A percentile compares a stretch with the other conserved stretches of the same genome.
These are phyloP conservation scores for Microctenopoma lineatum DNA, from an alignment of 2,797 vertebrate species.

Conservation along the genomic window DNA sequence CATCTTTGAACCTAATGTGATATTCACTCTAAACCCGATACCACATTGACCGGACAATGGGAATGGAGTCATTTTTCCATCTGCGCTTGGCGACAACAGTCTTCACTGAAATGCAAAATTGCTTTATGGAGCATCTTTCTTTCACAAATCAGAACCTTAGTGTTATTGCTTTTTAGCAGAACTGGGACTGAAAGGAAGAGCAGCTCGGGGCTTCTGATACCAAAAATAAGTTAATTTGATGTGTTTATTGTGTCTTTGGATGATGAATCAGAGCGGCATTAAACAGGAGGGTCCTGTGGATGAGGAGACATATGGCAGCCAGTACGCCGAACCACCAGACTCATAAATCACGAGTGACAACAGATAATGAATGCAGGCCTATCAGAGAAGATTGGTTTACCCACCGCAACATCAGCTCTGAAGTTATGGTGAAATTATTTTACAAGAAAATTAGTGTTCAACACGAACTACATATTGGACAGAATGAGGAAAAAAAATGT, in stretches of 20 bases:
- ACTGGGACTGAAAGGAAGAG: constrained; percentile 31
- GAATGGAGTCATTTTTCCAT: constrained; percentile 37
- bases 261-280: constrained; percentile 68
- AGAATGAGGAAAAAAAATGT: neutral
- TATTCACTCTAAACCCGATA: constrained; percentile 44
- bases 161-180: constrained; percentile 45
- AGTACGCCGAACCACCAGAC: constrained; percentile 32
- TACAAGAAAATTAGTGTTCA: constrained; percentile 39
- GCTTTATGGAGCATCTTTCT: constrained; percentile 39
- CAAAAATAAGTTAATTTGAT: constrained; percentile 62
- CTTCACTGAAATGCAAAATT: constrained; percentile 26
- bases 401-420: constrained; percentile 36
- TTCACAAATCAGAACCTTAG: constrained; percentile 34
- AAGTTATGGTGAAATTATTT: constrained; percentile 40
- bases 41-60: constrained; percentile 31
- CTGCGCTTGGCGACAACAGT: constrained; percentile 22
- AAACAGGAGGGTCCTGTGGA: constrained; percentile 44
- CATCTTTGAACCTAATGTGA: constrained; percentile 44
- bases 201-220: constrained; percentile 36
- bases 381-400: constrained; percentile 61
- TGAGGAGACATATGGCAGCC: constrained; percentile 70
- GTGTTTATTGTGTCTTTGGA: constrained; percentile 63
- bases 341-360: constrained; percentile 78
- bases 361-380: constrained; percentile 70
- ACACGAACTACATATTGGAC: constrained; percentile 15